These are phyloP conservation scores for Vulpes lagopus DNA, from an alignment of 2,113 vertebrate species.

Conservation along the genomic window DNA sequence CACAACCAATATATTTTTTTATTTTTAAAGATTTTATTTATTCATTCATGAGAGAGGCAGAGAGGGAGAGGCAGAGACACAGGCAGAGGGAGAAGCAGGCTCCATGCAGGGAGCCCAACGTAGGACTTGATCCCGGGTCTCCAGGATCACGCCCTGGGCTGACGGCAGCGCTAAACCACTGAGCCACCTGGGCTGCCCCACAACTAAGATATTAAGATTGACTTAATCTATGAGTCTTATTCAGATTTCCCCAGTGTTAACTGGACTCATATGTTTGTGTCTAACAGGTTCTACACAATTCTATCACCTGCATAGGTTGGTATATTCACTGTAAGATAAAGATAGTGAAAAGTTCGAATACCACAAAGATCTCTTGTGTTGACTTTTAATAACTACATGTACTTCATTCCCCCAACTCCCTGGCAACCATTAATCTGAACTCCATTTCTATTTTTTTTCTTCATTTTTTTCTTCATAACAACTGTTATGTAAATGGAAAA, in stretches of 20 bases:
- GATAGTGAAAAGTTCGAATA: not conserved
- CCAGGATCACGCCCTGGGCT: too few relatives aligned
- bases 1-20: not conserved
- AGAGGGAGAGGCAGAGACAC: too few relatives aligned
- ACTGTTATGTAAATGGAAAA: not conserved
- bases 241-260: not conserved
- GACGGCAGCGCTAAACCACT: too few relatives aligned
- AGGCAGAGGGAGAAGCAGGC: too few relatives aligned
- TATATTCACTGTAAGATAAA: not conserved
- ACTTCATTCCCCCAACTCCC: not conserved
- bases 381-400: not conserved
- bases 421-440: not conserved
- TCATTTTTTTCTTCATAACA: not conserved
- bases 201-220: not conserved
- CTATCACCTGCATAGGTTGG: not conserved
- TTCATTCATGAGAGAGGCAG: too few relatives aligned
- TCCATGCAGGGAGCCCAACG: too few relatives aligned
- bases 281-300: not conserved
- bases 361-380: not conserved
- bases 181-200: too few relatives aligned
- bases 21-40: too few relatives aligned
- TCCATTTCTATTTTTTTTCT: not conserved
- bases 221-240: not conserved
- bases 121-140: too few relatives aligned
- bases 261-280: not conserved